These are phyloP conservation scores for Drosophila pruinosa DNA, from an alignment of 1,140 invertebrate genomes.

Conservation along the genomic window DNA sequence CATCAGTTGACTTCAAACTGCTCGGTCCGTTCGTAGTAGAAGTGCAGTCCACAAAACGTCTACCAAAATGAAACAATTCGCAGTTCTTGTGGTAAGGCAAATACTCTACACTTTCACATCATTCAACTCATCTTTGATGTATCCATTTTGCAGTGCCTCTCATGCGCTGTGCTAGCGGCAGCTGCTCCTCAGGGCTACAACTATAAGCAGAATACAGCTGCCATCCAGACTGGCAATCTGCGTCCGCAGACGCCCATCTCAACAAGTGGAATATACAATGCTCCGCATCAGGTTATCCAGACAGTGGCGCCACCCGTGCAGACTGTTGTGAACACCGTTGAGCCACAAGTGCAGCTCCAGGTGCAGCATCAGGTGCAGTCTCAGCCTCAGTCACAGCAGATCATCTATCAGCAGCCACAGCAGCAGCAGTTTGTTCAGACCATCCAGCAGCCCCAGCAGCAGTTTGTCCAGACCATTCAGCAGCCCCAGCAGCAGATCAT, in stretches of 20 bases:
- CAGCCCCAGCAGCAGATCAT: conserved; percentile 41
- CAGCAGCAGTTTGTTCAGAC: conserved; percentile 27
- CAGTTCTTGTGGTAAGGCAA: conserved; percentile 62
- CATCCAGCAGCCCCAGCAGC: conserved; percentile 37
- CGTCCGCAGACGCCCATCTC: conserved; percentile 63
- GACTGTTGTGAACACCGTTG: neutral
- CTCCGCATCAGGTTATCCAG: conserved; percentile 39
- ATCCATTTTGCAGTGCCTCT: conserved; percentile 51
- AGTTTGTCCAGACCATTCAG: conserved; percentile 15
- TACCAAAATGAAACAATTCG: conserved; percentile 60
- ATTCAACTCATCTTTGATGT: too few relatives aligned
- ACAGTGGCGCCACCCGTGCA: conserved; percentile 19
- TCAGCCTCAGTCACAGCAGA: conserved; percentile 22
- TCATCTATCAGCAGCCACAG: conserved; percentile 16
- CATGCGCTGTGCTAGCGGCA: conserved; percentile 39
- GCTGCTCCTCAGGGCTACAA: conserved; percentile 70
- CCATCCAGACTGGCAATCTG: conserved; percentile 54
- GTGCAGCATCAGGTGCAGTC: conserved; percentile 10
- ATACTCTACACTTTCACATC: neutral
- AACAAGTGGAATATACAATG: conserved; percentile 58
- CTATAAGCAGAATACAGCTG: conserved; percentile 49
- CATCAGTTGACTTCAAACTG: conserved; percentile 63
- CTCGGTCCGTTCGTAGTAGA: conserved; percentile 16
- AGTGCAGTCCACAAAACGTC: conserved; percentile 17
- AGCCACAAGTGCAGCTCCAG: conserved; percentile 6